Percentiles rank a stretch among this genome's conserved stretches.
Conservation (phyloP, 1,140 invertebrate genomes). For the Atta colombica region DNA sequence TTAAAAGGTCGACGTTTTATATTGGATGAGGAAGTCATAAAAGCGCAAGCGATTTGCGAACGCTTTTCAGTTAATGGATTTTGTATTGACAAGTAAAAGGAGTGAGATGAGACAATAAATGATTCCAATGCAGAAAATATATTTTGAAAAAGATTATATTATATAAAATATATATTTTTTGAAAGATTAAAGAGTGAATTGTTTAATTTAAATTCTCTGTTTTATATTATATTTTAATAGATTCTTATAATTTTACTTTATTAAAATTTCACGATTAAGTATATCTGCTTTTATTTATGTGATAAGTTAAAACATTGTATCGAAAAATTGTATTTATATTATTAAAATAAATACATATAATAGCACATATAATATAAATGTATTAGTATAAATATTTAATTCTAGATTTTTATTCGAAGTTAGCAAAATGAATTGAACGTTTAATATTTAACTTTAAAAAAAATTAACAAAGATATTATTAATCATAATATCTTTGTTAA, state of each 20-base stretch:
- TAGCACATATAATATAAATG: background rate
- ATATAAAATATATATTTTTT: background rate
- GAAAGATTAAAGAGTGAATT: background rate
- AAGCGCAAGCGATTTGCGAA: conserved; percentile 17
- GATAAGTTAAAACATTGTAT: conserved; percentile 21
- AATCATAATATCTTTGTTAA: background rate
- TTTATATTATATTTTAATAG: background rate
- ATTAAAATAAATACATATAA: background rate
- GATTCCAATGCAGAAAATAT: background rate
- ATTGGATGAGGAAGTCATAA: conserved; percentile 25
- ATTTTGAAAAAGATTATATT: background rate
- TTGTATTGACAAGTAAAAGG: conserved; percentile 8
- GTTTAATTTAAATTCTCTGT: background rate
- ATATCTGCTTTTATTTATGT: background rate
- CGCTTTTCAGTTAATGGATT: conserved; percentile 16
- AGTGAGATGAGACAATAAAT: conserved; percentile 1
- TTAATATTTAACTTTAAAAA: background rate
- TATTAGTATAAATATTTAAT: background rate
- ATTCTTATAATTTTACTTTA: background rate
- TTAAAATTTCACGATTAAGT: background rate
- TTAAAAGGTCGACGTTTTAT: conserved; percentile 23
- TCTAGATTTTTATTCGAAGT: background rate
- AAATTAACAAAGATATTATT: too few species aligned
- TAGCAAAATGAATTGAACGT: background rate
- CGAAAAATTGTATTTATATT: background rate